A percentile compares a stretch with the other conserved stretches of the same genome.
Conservation (phyloP, 2,888 invertebrate genomes). For the Coelinius sp. region DNA sequence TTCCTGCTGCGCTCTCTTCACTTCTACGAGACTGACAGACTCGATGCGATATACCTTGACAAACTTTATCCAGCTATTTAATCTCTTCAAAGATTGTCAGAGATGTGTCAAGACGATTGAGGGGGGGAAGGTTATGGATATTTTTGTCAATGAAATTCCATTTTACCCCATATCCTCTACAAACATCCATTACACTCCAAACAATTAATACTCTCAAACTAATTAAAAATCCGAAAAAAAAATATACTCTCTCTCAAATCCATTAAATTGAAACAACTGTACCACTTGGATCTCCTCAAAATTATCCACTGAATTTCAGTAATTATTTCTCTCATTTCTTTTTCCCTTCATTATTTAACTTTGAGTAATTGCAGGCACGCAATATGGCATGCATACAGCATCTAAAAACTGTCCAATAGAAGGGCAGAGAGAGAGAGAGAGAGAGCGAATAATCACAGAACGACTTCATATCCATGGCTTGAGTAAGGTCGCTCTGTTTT, state of each 20-base stretch:
- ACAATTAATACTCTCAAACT: too few species aligned
- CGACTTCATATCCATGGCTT: background rate
- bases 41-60: background rate
- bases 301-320: background rate
- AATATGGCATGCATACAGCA: constrained; percentile 7
- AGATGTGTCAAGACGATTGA: background rate
- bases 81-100: background rate
- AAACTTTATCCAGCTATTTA: constrained; percentile 9
- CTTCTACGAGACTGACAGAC: background rate
- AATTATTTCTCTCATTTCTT: background rate
- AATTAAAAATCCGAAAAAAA: too few species aligned
- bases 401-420: background rate
- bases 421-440: too few species aligned
- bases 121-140: background rate
- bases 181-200: too few species aligned
- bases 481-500: background rate
- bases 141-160: too few species aligned
- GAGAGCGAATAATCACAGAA: background rate
- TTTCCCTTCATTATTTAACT: constrained; percentile 3
- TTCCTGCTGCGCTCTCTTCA: background rate
- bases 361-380: constrained; percentile 19
- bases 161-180: too few species aligned
- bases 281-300: background rate
- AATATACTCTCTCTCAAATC: background rate
- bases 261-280: background rate